Conservation (phyloP, 2,797 vertebrate genomes). For the Myotis daubentonii region DNA sequence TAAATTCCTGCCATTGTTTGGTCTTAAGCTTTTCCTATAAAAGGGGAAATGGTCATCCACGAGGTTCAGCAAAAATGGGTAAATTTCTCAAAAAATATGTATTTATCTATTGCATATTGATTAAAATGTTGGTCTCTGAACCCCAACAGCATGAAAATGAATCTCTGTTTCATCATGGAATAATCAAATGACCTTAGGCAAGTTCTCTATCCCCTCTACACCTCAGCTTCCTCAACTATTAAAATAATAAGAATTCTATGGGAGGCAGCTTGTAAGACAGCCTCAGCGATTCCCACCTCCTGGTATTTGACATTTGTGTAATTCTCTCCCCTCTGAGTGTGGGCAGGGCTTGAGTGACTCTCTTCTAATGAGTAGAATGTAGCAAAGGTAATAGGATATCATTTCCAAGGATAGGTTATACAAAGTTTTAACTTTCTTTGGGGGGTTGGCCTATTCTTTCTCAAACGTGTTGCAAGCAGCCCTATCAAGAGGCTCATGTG, state of each 20-base stretch:
- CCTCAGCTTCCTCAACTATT: background rate
- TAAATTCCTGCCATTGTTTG: background rate
- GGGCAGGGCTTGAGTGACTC: background rate
- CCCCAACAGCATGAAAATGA: slow-evolving; percentile 3
- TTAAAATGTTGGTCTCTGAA: slow-evolving; percentile 20
- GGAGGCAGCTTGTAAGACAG: background rate
- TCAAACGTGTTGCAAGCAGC: background rate
- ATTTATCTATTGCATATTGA: background rate
- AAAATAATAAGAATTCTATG: background rate
- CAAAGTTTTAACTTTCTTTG: background rate
- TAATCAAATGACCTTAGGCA: background rate
- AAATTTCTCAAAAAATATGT: background rate
- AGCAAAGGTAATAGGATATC: background rate
- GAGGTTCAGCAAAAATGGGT: background rate
- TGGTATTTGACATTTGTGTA: background rate
- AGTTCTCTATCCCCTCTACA: background rate
- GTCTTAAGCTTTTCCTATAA: background rate
- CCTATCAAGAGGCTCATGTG: background rate
- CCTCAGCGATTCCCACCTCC: background rate
- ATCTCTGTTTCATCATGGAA: background rate
- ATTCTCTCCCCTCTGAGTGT: background rate
- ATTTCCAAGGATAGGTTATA: background rate
- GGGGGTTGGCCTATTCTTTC: background rate
- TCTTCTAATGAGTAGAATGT: background rate
- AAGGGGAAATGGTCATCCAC: background rate